phyloP scores from a whole-genome alignment of 2,888 invertebrate genomes.

The Diaperis boleti region DNA sequence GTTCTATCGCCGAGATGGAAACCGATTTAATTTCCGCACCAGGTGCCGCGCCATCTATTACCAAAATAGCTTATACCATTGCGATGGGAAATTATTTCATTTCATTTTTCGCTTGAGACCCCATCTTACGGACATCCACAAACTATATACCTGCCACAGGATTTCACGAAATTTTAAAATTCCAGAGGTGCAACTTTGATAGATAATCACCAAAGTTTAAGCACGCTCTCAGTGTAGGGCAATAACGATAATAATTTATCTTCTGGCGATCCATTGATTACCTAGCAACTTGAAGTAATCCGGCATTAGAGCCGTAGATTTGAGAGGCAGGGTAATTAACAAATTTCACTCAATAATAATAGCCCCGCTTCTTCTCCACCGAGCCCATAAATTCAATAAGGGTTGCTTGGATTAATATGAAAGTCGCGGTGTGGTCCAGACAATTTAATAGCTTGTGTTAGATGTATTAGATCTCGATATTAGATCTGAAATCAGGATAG shows the following conservation, averaged over 20 bases:
- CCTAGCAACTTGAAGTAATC: constrained; percentile 24
- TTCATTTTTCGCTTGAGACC: too few species aligned
- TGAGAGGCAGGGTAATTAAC: constrained; percentile 7
- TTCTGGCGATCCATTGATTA: constrained; percentile 22
- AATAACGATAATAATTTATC: constrained; percentile 25
- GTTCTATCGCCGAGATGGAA: too few species aligned
- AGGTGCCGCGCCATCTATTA: too few species aligned
- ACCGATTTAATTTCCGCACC: too few species aligned
- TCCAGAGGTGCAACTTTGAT: not conserved
- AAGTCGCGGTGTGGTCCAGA: constrained; percentile 21
- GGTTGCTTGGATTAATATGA: constrained; percentile 8
- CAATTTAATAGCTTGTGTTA: constrained; percentile 16
- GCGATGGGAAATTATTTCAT: too few species aligned
- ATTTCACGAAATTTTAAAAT: not conserved
- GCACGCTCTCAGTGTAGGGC: constrained; percentile 2
- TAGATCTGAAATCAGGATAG: constrained; percentile 29
- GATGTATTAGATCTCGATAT: constrained; percentile 16
- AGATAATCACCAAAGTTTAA: constrained; percentile 3
- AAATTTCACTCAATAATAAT: constrained; percentile 13
- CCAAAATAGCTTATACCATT: too few species aligned
- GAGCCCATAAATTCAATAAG: constrained; percentile 23
- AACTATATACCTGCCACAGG: not conserved
- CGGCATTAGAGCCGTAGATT: constrained; percentile 1
- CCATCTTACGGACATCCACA: too few species aligned
- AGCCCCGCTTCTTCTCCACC: not conserved